phyloP scores from a whole-genome alignment of 2,113 vertebrate genomes.

The Cyanistes caeruleus region DNA sequence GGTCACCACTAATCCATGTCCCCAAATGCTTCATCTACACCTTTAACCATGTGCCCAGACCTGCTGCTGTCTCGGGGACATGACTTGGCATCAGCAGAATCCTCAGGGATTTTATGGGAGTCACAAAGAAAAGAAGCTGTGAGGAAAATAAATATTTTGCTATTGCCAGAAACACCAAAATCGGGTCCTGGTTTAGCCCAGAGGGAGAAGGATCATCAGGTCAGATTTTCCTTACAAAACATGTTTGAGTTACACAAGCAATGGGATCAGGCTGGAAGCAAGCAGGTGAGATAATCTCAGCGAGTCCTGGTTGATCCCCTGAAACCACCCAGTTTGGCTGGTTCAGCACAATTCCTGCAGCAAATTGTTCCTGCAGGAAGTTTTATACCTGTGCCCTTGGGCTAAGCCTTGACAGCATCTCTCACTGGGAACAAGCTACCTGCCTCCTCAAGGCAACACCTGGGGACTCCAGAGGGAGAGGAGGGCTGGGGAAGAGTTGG shows the following conservation, averaged over 20 bases:
- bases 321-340: neutral
- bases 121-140: neutral
- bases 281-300: neutral
- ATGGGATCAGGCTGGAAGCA: neutral
- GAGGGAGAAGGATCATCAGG: neutral
- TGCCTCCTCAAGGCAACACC: neutral
- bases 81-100: neutral
- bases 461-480: neutral
- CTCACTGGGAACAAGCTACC: neutral
- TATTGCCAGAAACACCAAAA: neutral
- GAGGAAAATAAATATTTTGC: neutral
- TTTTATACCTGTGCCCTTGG: slow-evolving; percentile 31
- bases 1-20: neutral
- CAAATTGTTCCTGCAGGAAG: neutral
- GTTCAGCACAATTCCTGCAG: slow-evolving; percentile 8
- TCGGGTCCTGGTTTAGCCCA: neutral
- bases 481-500: neutral
- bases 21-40: neutral
- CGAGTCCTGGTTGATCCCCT: neutral
- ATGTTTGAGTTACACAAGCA: neutral
- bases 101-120: rapidly evolving
- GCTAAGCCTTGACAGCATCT: slow-evolving; percentile 21
- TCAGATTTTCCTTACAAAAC: neutral
- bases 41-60: rapidly evolving
- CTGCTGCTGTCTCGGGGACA: rapidly evolving